Conservation (phyloP, 1,140 invertebrate species). For the Drosophila lowei region DNA sequence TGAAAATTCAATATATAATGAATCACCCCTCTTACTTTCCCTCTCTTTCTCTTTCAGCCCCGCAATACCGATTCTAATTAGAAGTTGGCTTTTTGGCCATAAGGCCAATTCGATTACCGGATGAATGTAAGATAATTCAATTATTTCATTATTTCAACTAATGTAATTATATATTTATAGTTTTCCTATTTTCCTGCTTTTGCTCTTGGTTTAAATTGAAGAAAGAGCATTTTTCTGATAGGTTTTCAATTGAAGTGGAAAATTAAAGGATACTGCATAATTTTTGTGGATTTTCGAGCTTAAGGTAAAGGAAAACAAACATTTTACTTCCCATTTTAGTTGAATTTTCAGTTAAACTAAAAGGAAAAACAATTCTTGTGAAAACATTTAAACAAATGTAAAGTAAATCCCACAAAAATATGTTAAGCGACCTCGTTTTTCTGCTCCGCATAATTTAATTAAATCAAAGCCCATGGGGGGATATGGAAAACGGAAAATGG, state of each 20-base stretch:
- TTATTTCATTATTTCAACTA: not conserved
- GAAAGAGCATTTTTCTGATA: too few relatives aligned
- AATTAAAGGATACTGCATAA: too few relatives aligned
- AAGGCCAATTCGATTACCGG: conserved; percentile 9
- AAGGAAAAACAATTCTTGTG: not conserved
- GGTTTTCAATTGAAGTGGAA: too few relatives aligned
- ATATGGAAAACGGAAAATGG: conserved; percentile 30
- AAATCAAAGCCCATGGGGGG: conserved; percentile 41
- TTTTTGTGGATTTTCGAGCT: too few relatives aligned
- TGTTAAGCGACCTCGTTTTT: conserved; percentile 23
- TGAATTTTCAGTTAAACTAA: too few relatives aligned
- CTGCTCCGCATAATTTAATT: conserved; percentile 38
- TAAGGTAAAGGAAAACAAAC: too few relatives aligned
- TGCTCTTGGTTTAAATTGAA: too few relatives aligned
- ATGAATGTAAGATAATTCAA: conserved; percentile 25
- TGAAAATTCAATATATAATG: conserved; percentile 1
- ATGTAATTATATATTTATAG: too few relatives aligned
- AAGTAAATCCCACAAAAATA: conserved; percentile 9
- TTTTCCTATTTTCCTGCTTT: too few relatives aligned
- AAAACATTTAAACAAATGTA: not conserved
- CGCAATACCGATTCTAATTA: conserved; percentile 5
- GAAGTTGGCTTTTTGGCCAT: conserved; percentile 1
- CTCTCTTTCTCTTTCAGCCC: not conserved
- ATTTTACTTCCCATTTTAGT: too few relatives aligned
- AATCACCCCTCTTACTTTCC: not conserved